Percentiles rank a stretch among this genome's conserved stretches.
Conservation (phyloP, 2,888 invertebrate genomes). For the Melinopterus prodromus region DNA sequence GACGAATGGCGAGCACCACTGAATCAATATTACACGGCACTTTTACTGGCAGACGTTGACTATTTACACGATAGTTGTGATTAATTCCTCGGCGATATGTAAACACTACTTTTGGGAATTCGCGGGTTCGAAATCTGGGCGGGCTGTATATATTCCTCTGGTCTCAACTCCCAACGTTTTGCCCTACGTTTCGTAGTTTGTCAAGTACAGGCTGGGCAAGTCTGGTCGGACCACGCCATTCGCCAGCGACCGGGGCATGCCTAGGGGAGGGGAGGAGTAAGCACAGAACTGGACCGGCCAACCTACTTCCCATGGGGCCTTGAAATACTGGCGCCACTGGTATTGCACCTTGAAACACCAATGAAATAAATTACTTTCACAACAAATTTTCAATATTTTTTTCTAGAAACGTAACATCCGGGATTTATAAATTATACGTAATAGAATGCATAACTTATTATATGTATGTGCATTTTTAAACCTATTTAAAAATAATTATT, state of each 20-base stretch:
- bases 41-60: not conserved
- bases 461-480: too few species aligned
- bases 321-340: not conserved
- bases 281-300: conserved; percentile 5
- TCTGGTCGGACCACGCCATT: conserved; percentile 60
- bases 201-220: conserved; percentile 59
- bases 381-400: too few species aligned
- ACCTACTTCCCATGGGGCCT: not conserved
- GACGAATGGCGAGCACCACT: not conserved
- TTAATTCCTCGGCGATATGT: conserved; percentile 33
- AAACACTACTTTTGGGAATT: conserved; percentile 40
- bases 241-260: conserved; percentile 45
- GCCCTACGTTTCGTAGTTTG: conserved; percentile 45
- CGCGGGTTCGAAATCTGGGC: conserved; percentile 41
- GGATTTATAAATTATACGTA: too few species aligned
- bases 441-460: too few species aligned
- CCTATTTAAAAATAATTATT: too few species aligned
- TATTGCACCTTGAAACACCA: not conserved
- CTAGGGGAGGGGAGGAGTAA: conserved; percentile 35
- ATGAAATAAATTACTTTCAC: too few species aligned
- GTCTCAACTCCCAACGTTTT: conserved; percentile 41
- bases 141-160: conserved; percentile 41
- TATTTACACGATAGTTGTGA: conserved; percentile 19
- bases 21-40: conserved; percentile 14
- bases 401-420: too few species aligned